Evolutionary conservation across 2,888 invertebrate species (phyloP).

Genomic region (Clostera curtula): DNA sequence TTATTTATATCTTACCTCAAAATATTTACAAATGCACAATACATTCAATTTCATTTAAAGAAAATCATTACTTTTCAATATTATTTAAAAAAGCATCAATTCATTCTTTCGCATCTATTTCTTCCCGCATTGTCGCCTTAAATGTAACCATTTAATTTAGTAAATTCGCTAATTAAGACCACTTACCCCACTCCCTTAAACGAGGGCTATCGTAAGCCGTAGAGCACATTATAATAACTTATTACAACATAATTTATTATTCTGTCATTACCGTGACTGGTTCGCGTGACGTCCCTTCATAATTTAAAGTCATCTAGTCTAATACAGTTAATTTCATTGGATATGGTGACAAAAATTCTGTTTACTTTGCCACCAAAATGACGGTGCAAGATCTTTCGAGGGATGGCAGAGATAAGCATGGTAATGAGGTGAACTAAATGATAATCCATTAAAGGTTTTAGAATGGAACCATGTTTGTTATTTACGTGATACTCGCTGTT

Average conservation of each 20-base stretch:
- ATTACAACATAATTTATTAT: slow-evolving; percentile 73
- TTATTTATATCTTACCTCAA: too few relatives aligned
- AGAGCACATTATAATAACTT: slow-evolving; percentile 68
- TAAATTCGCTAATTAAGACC: slow-evolving; percentile 59
- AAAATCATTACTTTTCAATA: too few relatives aligned
- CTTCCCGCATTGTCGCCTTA: too few relatives aligned
- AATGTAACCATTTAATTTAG: slow-evolving; percentile 47
- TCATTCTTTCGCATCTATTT: too few relatives aligned
- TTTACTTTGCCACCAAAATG: slow-evolving; percentile 57
- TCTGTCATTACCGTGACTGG: slow-evolving; percentile 68
- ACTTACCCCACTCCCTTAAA: slow-evolving; percentile 45
- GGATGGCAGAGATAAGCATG: slow-evolving; percentile 44
- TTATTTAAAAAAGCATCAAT: too few relatives aligned
- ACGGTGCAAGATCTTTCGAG: slow-evolving; percentile 42
- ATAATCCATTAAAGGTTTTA: slow-evolving; percentile 43
- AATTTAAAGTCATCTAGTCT: slow-evolving; percentile 54
- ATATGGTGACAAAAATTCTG: slow-evolving; percentile 72
- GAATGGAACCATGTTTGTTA: slow-evolving; percentile 51
- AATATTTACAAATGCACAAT: too few relatives aligned
- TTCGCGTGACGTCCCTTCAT: slow-evolving; percentile 63
- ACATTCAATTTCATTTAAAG: too few relatives aligned
- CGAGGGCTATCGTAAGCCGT: slow-evolving; percentile 44
- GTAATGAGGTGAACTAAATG: slow-evolving; percentile 54
- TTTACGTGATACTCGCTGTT: slow-evolving; percentile 17
- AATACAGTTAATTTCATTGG: slow-evolving; percentile 65